These are phyloP conservation scores for Temnothorax longispinosus DNA, from an alignment of 1,140 invertebrate species.

Conservation along the genomic window DNA sequence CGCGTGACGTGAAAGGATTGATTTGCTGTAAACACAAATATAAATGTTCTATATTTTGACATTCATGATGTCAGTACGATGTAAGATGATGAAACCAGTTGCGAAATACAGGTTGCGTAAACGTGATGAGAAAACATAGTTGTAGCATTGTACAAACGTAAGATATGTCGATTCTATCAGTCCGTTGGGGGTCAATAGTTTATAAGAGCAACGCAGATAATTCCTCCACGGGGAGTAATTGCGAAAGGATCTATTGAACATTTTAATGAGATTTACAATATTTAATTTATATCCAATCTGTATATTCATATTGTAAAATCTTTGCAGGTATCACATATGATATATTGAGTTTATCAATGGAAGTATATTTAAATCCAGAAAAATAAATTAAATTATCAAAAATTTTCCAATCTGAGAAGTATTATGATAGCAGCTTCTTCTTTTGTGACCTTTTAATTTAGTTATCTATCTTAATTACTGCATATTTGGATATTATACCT, in stretches of 20 bases:
- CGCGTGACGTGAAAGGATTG: slow-evolving; percentile 20
- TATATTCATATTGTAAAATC: neutral
- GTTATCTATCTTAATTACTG: slow-evolving; percentile 10
- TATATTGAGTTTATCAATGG: neutral
- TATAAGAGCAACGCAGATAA: slow-evolving; percentile 79
- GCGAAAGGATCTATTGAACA: slow-evolving; percentile 74
- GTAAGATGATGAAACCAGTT: slow-evolving; percentile 75
- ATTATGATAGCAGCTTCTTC: neutral
- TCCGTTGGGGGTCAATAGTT: slow-evolving; percentile 79
- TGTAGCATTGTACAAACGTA: slow-evolving; percentile 56
- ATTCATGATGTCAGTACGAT: slow-evolving; percentile 38
- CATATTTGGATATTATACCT: neutral
- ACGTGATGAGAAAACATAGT: slow-evolving; percentile 54
- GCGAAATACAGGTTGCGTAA: slow-evolving; percentile 73
- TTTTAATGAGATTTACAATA: slow-evolving; percentile 30
- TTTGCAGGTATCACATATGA: neutral
- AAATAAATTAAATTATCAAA: slow-evolving; percentile 16
- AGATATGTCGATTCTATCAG: slow-evolving; percentile 65
- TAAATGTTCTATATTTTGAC: slow-evolving; percentile 35
- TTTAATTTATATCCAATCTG: slow-evolving; percentile 40
- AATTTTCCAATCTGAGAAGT: neutral
- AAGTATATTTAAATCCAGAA: neutral
- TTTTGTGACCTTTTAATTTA: neutral
- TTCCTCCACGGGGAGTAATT: slow-evolving; percentile 66
- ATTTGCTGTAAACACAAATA: slow-evolving; percentile 50